Percentiles rank a stretch among this genome's conserved stretches.
Conservation (phyloP, 64 coral and sea anemone species). For the Dendronephthya gigantea region DNA sequence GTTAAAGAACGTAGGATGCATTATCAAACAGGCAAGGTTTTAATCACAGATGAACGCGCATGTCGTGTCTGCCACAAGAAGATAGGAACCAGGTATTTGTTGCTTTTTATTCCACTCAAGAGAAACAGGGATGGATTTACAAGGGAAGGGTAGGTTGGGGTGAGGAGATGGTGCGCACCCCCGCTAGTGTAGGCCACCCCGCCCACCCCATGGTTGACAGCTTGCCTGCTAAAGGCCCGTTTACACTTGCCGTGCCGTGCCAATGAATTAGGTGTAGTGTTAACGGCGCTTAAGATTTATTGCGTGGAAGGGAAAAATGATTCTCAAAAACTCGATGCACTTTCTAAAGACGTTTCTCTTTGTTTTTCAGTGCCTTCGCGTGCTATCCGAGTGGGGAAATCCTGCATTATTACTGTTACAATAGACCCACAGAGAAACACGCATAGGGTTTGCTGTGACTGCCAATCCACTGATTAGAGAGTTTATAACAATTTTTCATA, state of each 20-base stretch:
- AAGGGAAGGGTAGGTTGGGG: no score
- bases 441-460: no score
- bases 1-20: conserved; percentile 92
- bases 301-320: no score
- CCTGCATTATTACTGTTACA: conserved; percentile 82
- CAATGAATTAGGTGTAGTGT: no score
- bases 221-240: no score
- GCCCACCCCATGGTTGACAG: no score
- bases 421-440: conserved; percentile 23
- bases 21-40: conserved; percentile 72
- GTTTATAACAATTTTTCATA: no score
- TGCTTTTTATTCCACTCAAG: not conserved
- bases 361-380: conserved; percentile 68
- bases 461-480: no score
- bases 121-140: not conserved
- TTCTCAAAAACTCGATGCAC: not conserved
- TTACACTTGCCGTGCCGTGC: no score
- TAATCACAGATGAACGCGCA: conserved; percentile 76
- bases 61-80: conserved; percentile 92
- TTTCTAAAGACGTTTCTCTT: not conserved
- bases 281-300: no score
- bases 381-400: conserved; percentile 88
- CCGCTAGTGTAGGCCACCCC: not conserved
- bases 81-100: conserved; percentile 75
- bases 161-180: no score